Base-by-base conservation (phyloP, 1,140 invertebrate genomes). In the Ptiloglossa arizonensis region DNA sequence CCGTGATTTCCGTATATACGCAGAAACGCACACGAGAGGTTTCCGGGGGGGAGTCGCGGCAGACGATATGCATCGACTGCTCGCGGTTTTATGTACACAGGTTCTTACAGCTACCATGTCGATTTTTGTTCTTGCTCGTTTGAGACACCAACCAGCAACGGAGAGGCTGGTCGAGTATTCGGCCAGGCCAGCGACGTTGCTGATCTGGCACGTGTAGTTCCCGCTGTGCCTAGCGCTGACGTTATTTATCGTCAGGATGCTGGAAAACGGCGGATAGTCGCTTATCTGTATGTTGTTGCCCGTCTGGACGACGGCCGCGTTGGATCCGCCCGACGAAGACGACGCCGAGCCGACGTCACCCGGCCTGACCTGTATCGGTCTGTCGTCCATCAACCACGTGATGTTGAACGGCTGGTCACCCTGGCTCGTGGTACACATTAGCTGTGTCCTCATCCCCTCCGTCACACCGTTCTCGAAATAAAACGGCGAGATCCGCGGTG, bases 171-270 rank as follows among this genome's bases (percentile, higher is more conserved):
- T 94, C 29, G 94, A 95, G 86, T 94, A 93, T 79, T 94, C 93
- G 81, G 93, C 93, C 79, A 89, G 85, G 87, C 94, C 94, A 81
- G 95, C 94, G 80, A 91, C 89, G 88, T 96, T 96, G 76, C 91
- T 92, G 59, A 95, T 94, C 78, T 93, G 93, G 89, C 95, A 96
- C 50, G 94, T 94, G 90, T 95, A 95, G 89, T 95, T 95, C 80
- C 95, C 95, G 86, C 93, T 94, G 89, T 96, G 94, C 77, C 88
- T 92, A 68, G 93, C 94, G 60, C 93, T 94, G 67, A 95, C 94
- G 86, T 93, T 94, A 90, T 94, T 93, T 89, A 95, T 95, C 62
- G 94, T 94, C 79, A 95, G 92, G 87, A 95, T 94, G 86, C 93
- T 94, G 71, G 93, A 93, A 86, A 92, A 92, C 62, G 92, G 88